A percentile compares a stretch with the other conserved stretches of the same genome.
Conservation (phyloP, 2,797 vertebrate genomes). For the Cossypha niveicapilla region DNA sequence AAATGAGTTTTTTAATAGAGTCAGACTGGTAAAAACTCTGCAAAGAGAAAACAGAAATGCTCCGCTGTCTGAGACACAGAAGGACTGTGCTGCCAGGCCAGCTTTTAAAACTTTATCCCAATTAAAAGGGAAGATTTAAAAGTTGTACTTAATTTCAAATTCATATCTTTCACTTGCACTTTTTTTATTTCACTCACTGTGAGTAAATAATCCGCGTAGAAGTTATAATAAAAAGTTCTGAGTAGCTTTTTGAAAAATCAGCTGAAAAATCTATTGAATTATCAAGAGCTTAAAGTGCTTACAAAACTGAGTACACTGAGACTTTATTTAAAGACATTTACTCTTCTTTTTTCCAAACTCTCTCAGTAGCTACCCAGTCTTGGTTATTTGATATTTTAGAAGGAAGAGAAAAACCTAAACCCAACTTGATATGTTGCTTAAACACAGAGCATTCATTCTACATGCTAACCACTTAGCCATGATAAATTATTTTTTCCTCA, state of each 20-base stretch:
- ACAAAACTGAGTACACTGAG: neutral
- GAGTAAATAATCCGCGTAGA: neutral
- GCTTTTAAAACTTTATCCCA: neutral
- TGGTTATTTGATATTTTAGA: neutral
- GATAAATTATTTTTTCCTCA: neutral
- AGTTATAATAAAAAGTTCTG: neutral
- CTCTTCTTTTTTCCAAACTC: neutral
- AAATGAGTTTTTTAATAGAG: neutral
- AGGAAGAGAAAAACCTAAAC: neutral
- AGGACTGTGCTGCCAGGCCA: neutral
- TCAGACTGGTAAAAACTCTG: neutral
- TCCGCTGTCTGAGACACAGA: rapidly evolving
- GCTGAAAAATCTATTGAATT: neutral
- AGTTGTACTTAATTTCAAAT: neutral
- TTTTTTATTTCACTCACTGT: neutral
- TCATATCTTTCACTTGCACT: neutral
- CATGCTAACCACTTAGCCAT: neutral
- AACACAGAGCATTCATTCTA: neutral
- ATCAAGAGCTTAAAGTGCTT: neutral
- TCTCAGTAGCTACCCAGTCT: neutral
- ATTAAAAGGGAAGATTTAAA: neutral
- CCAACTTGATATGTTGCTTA: neutral
- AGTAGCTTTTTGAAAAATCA: neutral
- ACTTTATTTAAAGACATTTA: neutral
- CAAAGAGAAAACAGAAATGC: neutral